These are phyloP conservation scores for Sparidentex hasta DNA, from an alignment of 2,797 vertebrate species.

Conservation along the genomic window DNA sequence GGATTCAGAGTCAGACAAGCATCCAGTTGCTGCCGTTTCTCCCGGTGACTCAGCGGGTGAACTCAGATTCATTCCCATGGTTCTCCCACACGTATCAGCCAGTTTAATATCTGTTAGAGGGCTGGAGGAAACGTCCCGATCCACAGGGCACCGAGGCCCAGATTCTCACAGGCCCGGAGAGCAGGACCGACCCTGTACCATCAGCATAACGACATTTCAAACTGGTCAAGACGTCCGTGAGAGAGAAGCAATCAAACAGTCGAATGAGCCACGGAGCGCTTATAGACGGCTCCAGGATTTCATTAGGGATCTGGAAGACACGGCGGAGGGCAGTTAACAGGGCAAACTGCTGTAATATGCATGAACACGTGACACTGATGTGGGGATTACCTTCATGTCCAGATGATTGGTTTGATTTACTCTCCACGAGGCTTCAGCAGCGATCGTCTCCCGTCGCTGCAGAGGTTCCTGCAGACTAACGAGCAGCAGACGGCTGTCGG, in stretches of 20 bases:
- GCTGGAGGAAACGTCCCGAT: constrained; percentile 10
- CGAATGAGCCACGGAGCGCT: constrained; percentile 43
- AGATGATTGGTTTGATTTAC: constrained; percentile 25
- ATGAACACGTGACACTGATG: constrained; percentile 38
- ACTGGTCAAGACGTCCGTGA: constrained; percentile 39
- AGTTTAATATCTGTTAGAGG: constrained; percentile 48
- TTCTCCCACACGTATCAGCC: neutral
- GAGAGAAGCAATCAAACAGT: constrained; percentile 53
- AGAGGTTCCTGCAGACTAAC: neutral
- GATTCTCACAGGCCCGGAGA: constrained; percentile 25
- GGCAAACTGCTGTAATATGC: constrained; percentile 38
- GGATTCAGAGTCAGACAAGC: neutral
- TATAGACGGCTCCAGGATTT: constrained; percentile 33
- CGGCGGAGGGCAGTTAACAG: neutral
- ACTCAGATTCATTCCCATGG: constrained; percentile 6
- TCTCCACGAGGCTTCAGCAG: neutral
- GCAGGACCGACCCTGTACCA: constrained; percentile 22
- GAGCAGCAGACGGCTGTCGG: neutral
- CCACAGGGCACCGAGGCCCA: constrained; percentile 8
- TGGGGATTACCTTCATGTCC: neutral
- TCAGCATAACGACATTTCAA: constrained; percentile 64
- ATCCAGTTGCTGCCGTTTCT: neutral
- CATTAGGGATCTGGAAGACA: constrained; percentile 27
- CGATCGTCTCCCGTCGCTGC: neutral
- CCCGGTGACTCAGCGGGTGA: neutral